Conservation (phyloP, 37 sponge, comb jelly and placozoan genomes). For the Halichondria panicea region DNA sequence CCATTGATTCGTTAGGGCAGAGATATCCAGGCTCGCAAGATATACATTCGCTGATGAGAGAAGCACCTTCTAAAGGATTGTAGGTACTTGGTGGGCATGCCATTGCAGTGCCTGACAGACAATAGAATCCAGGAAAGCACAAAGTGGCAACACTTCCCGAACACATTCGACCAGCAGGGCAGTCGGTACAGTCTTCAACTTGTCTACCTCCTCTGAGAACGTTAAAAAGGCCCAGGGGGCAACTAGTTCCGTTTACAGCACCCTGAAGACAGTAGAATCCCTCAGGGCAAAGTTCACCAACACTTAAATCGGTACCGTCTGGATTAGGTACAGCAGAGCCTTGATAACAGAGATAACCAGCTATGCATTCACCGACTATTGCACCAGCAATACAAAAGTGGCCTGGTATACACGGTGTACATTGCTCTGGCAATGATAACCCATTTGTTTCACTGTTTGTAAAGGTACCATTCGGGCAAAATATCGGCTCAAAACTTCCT, state of each 20-base stretch:
- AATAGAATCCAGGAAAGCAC: not conserved
- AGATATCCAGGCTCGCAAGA: not conserved
- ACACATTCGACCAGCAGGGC: constrained; percentile 4
- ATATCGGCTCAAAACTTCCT: not conserved
- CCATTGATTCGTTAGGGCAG: not conserved
- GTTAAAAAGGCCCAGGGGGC: constrained; percentile 1
- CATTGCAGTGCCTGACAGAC: not conserved
- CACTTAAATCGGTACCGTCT: not conserved
- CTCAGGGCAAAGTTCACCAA: constrained; percentile 18
- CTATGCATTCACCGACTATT: constrained; percentile 4
- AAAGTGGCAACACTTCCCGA: too few species aligned
- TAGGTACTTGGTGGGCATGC: constrained; percentile 3
- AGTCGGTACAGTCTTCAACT: constrained; percentile 1
- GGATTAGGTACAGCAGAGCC: constrained; percentile 18
- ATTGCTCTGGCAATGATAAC: not conserved
- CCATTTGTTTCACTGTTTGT: not conserved
- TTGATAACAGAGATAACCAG: constrained; percentile 4
- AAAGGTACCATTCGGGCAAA: constrained; percentile 18
- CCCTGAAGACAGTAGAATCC: constrained; percentile 12
- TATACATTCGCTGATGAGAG: not conserved
- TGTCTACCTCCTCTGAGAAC: not conserved
- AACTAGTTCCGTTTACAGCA: not conserved
- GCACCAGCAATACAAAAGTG: constrained; percentile 15
- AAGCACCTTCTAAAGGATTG: not conserved
- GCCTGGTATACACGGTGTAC: constrained; percentile 1